Base-by-base conservation (phyloP, 2,113 vertebrate genomes). In the Pungitius pungitius region DNA sequence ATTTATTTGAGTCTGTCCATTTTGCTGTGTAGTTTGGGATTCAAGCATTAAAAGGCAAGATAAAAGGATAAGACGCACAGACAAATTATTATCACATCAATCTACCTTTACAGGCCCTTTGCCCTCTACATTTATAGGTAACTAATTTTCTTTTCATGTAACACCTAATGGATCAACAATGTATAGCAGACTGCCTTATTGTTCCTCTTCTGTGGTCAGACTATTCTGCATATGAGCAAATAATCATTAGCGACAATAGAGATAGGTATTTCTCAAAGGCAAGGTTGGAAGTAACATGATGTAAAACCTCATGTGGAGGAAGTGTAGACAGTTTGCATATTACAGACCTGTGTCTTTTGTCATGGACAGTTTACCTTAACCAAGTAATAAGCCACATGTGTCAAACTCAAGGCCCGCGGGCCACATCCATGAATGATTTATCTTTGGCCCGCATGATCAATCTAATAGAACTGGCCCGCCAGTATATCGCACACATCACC, bases 61-160 rank as follows among this genome's bases (percentile, higher is more conserved):
- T 45, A 63, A 49, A 47, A 54, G 57, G 65, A 68, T n/a, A 24
- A 77, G 59, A 58, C n/a, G 1, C 11, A 57, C 57, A 9, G 60
- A 52, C 55, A 66, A 26, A 43, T 75, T 57, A 71, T 85, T 62
- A 69, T 24, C 20, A 52, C 51, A 75, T 85, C 51, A 71, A 59
- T 59, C 56, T 74, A 26, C 26, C 14, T 64, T 64, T 52, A 52
- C 11, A 75, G 56, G 61, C 47, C 18, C 71, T 42, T 35, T 71
- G 51, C 54, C 26, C 52, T 71, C 51, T 62, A 55, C 73, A 80
- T 82, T 75, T 55, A 55, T 76, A 63, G 69, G 69, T 72, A 43
- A 68, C 52, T 54, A n/a, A 75, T 52, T 59, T 59, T 70, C 20
- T 6, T 6, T 39, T 43, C 49, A 64, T 63, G 30, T n/a, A 49